phyloP scores from a whole-genome alignment of 2,113 vertebrate genomes.

The Columba janthina region DNA sequence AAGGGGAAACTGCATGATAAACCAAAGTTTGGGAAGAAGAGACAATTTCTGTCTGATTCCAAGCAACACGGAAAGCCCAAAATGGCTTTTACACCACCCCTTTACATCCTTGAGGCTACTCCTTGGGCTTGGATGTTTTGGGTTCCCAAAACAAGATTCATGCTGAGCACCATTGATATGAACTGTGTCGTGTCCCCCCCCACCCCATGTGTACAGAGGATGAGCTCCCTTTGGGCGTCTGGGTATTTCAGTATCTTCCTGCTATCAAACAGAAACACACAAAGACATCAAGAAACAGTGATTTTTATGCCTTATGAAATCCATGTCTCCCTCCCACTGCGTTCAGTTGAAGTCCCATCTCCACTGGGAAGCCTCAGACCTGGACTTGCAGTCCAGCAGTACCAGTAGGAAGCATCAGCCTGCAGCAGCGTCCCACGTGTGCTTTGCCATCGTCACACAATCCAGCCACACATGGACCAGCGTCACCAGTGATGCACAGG shows the following conservation, averaged over 20 bases:
- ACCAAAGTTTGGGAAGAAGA: background rate
- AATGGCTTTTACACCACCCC: background rate
- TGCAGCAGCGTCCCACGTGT: accelerated
- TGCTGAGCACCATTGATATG: background rate
- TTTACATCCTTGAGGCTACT: accelerated
- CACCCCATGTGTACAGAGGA: accelerated
- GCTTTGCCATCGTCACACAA: background rate
- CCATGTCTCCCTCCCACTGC: background rate
- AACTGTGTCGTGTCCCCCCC: background rate
- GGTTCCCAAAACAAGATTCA: background rate
- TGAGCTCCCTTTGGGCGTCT: background rate
- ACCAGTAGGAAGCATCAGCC: background rate
- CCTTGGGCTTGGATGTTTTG: background rate
- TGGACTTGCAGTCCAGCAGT: background rate
- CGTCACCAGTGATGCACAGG: accelerated
- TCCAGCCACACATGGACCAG: accelerated
- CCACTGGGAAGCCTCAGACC: background rate
- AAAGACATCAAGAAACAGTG: accelerated
- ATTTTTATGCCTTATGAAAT: background rate
- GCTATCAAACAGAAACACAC: background rate
- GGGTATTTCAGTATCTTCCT: background rate
- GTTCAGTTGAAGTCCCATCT: accelerated
- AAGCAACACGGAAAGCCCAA: background rate
- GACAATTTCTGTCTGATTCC: background rate
- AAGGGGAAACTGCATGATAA: background rate